These are phyloP conservation scores for Lepus europaeus DNA, from an alignment of 2,113 vertebrate species.

Conservation along the genomic window DNA sequence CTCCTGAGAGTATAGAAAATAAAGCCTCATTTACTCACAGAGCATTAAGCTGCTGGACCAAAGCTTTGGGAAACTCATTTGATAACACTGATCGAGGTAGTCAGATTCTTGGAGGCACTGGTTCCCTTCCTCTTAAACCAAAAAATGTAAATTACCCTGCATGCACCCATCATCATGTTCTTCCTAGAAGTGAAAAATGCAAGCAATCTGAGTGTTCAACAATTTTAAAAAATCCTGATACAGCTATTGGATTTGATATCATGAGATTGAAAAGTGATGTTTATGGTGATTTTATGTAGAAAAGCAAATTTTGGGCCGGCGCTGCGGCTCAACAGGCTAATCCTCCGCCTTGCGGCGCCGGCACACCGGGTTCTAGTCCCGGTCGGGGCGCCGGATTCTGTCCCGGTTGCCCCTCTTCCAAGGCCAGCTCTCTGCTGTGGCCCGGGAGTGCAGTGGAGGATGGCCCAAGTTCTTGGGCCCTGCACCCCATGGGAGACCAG, in stretches of 20 bases:
- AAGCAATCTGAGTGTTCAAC: background rate
- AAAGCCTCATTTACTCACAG: background rate
- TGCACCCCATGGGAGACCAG: too few species aligned
- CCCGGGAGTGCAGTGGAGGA: too few species aligned
- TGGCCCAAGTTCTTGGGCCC: too few species aligned
- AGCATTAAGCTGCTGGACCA: background rate
- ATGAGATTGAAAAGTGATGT: background rate
- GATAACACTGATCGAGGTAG: background rate
- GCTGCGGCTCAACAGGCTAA: too few species aligned
- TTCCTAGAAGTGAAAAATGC: conserved; percentile 36
- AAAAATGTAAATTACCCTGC: background rate
- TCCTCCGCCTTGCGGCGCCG: too few species aligned
- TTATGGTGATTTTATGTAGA: background rate
- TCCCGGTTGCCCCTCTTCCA: too few species aligned
- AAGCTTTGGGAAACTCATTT: background rate
- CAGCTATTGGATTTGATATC: background rate
- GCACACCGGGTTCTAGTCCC: too few species aligned
- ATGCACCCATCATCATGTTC: background rate
- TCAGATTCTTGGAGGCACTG: background rate
- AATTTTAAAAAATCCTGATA: background rate
- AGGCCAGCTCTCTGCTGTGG: too few species aligned
- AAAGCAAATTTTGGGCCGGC: background rate
- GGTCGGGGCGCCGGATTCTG: too few species aligned
- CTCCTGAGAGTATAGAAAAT: background rate
- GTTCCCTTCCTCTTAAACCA: background rate